phyloP scores from a whole-genome alignment of 2,113 vertebrate species.

The Ginglymostoma cirratum region DNA sequence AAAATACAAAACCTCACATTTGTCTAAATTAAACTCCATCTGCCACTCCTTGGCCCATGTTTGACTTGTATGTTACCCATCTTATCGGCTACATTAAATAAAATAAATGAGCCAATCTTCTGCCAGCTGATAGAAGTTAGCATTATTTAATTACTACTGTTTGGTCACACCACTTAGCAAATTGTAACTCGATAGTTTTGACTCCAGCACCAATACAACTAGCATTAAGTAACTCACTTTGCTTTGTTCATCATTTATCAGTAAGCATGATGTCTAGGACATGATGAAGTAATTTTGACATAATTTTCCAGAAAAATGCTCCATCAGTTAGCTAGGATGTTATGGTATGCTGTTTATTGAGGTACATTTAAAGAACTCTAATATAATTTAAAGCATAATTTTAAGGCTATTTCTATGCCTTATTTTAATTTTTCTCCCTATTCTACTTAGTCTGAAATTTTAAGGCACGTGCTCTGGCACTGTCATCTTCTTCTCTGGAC shows the following conservation, averaged over 20 bases:
- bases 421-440: neutral
- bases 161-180: neutral
- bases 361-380: neutral
- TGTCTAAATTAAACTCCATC: too few species aligned
- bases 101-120: neutral
- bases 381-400: neutral
- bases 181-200: neutral
- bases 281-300: neutral
- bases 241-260: neutral
- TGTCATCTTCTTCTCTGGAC: neutral
- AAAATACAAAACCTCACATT: too few species aligned
- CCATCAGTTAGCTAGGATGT: neutral
- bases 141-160: neutral
- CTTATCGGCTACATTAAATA: neutral
- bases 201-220: neutral
- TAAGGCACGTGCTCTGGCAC: neutral
- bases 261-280: neutral
- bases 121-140: neutral
- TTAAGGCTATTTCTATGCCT: neutral
- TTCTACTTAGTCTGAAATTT: neutral
- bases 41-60: neutral
- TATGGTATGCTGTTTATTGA: neutral
- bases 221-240: neutral
- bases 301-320: neutral
- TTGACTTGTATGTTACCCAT: neutral